phyloP scores from a whole-genome alignment of 2,888 invertebrate genomes.

The Gerosis bhagava region DNA sequence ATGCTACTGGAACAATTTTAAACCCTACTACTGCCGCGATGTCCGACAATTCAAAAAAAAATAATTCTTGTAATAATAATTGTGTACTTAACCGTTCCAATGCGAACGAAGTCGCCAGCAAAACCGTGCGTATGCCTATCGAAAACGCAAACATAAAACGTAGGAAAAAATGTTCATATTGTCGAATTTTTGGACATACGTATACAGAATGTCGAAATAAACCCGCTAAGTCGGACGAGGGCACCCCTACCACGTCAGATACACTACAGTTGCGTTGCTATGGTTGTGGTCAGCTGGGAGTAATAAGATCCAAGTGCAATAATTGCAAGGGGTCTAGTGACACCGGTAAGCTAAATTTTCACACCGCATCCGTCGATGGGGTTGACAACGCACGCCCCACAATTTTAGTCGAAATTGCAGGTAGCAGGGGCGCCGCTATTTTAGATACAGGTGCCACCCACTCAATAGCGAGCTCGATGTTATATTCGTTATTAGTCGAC shows the following conservation, averaged over 20 bases:
- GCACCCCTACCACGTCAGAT: neutral
- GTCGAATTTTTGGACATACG: conserved; percentile 5
- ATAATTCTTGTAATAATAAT: no score
- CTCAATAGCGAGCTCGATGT: conserved; percentile 41
- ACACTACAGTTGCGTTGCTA: conserved; percentile 2
- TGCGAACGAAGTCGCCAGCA: no score
- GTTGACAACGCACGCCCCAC: no score
- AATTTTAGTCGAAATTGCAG: neutral
- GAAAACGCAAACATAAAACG: no score
- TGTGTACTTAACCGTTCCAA: neutral
- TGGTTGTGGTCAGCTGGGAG: conserved; percentile 14
- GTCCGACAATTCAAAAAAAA: no score
- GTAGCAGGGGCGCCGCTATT: neutral
- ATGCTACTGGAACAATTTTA: no score
- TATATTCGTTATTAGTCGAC: neutral
- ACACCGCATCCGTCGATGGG: no score
- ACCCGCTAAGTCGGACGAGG: neutral
- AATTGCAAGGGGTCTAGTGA: no score
- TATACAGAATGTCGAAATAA: neutral
- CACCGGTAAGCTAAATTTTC: no score
- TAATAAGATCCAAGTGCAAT: conserved; percentile 2
- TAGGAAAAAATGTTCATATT: conserved; percentile 1
- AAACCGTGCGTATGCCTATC: no score
- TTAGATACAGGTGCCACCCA: conserved; percentile 1
- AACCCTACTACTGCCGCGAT: no score